A percentile compares a stretch with the other conserved stretches of the same genome.
Conservation (phyloP, 2,797 vertebrate species). For the Okamejei kenojei region DNA sequence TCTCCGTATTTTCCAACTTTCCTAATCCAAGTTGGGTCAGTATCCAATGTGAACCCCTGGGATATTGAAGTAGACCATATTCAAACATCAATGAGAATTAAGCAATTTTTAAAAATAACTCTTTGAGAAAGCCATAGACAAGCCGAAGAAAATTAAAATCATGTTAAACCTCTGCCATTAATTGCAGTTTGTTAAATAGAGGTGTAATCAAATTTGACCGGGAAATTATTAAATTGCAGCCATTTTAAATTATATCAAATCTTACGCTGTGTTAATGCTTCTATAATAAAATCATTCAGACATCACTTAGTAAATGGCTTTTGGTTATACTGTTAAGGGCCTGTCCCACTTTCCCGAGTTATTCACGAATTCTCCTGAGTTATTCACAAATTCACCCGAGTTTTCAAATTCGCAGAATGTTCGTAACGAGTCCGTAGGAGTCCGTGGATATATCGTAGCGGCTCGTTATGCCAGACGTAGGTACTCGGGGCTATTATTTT, state of each 20-base stretch:
- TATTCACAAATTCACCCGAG: too few relatives aligned
- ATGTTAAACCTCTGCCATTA: neutral
- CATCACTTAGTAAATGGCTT: neutral
- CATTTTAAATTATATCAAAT: neutral
- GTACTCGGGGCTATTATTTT: too few relatives aligned
- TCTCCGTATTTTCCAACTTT: neutral
- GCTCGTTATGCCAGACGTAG: too few relatives aligned
- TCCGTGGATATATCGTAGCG: too few relatives aligned
- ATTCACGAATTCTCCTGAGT: too few relatives aligned
- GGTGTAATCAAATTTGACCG: neutral
- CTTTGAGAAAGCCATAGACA: neutral
- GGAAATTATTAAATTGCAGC: conserved; percentile 1
- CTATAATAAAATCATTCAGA: neutral
- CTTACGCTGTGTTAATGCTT: neutral
- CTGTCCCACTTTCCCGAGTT: too few relatives aligned
- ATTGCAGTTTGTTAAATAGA: neutral
- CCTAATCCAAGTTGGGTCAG: neutral
- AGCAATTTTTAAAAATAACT: neutral
- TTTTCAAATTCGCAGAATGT: too few relatives aligned
- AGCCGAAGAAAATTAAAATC: neutral
- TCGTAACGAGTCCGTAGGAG: too few relatives aligned
- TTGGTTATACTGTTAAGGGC: neutral
- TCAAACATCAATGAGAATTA: neutral
- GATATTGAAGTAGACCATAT: neutral
- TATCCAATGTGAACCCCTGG: neutral